phyloP scores from a whole-genome alignment of 35 echinoderm and acorn worm species.

The Ophioderma brevispina region DNA sequence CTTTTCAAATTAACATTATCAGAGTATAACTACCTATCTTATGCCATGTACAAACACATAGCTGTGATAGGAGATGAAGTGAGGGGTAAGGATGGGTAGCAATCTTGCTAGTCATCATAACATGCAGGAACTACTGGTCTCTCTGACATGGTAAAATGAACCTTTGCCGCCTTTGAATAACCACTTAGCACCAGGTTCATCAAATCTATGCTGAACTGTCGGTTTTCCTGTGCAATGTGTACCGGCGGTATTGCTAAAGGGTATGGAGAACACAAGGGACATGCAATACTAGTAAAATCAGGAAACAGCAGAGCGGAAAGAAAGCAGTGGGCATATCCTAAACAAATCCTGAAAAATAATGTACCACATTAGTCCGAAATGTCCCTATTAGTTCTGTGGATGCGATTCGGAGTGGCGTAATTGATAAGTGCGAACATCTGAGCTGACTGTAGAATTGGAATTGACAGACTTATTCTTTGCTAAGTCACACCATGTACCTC shows the following conservation, averaged over 20 bases:
- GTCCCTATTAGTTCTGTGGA: background rate
- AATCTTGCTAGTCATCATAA: too few species aligned
- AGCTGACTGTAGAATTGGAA: background rate
- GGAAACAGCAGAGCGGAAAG: background rate
- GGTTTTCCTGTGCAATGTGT: too few species aligned
- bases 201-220: too few species aligned
- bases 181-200: too few species aligned
- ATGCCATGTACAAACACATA: too few species aligned
- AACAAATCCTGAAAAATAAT: background rate
- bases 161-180: too few species aligned
- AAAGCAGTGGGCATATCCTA: background rate
- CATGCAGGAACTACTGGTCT: too few species aligned
- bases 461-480: background rate
- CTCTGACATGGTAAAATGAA: too few species aligned
- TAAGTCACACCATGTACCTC: background rate
- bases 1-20: too few species aligned
- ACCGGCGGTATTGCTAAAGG: background rate
- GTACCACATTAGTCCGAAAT: background rate
- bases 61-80: too few species aligned
- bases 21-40: too few species aligned
- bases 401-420: background rate
- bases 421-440: background rate
- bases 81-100: too few species aligned
- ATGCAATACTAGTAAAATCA: background rate
- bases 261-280: background rate